Evolutionary conservation across 2,797 vertebrate species (phyloP), one percentile per base, ranked within the genome.

Genomic region (Arnoldichthys spilopterus): DNA sequence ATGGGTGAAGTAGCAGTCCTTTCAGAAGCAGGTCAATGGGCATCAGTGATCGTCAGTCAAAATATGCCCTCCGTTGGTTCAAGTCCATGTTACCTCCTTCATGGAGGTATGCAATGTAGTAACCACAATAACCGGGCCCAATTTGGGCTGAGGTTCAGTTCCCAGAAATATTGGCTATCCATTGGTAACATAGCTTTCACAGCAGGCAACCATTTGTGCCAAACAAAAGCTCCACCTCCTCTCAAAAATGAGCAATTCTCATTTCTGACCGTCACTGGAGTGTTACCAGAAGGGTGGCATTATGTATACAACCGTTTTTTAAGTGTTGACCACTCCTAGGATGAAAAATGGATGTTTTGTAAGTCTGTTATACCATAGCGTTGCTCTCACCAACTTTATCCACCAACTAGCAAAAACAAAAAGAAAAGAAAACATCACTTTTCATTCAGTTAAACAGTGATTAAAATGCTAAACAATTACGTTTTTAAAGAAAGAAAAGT

Each of bases 311-410:
- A 85, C 90, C 91, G 87, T 80, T 43, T 43, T 43, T 43, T 86
- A 88, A 91, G 90, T 91, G 87, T 32, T 64, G n/a, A 81, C 45
- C 73, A 81, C 72, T 81, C 51, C 1, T 72, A 87, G 34, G 90
- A 79, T 0, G 49, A 66, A 66, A 83, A 69, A 34, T 40, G 34
- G 45, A 72, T 64, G 89, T n/a, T n/a, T n/a, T 37, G 11, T 56
- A 88, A 85, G 72, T 67, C 72, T 89, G 94, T 95, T 97, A 99
- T 95, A 99, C 97, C 98, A 99, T 99, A 82, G 95, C 96, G 95
- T 97, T 98, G 94, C 97, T 97, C 90, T 99, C 98, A 83, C 96
- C 95, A 81, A 91, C 95, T 95, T 95, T 96, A 93, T 99, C 98
- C 94, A 95, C 97, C 81, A 97, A 95, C 98, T 99, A 94, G 71